phyloP scores from a whole-genome alignment of 2,888 invertebrate species.

The Octonoba sinensis region DNA sequence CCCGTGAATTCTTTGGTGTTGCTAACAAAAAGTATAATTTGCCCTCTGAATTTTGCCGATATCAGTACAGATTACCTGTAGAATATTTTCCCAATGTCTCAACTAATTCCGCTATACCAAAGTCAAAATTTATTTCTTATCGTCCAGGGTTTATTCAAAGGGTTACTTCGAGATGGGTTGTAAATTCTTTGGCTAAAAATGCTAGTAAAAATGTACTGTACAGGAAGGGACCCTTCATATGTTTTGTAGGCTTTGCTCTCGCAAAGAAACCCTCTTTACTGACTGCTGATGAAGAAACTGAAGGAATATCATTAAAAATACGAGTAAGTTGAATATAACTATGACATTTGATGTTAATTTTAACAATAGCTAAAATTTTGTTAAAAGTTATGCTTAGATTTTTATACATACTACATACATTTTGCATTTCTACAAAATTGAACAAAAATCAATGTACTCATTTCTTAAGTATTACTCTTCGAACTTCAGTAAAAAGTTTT shows the following conservation, averaged over 20 bases:
- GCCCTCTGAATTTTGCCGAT: conserved; percentile 20
- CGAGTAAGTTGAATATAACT: conserved; percentile 73
- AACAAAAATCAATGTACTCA: background rate
- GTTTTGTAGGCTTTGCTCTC: conserved; percentile 58
- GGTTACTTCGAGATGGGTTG: conserved; percentile 50
- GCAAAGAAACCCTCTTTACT: conserved; percentile 72
- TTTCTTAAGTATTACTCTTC: no score
- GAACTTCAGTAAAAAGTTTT: no score
- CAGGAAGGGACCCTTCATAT: conserved; percentile 46
- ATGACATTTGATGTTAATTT: background rate
- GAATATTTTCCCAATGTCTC: conserved; percentile 19
- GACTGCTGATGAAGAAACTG: conserved; percentile 82
- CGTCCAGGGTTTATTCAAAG: conserved; percentile 43
- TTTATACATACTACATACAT: no score
- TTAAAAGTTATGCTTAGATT: background rate
- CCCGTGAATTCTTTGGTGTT: conserved; percentile 50
- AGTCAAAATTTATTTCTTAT: conserved; percentile 33
- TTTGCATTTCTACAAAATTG: background rate
- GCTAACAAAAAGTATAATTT: conserved; percentile 29
- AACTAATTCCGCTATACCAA: background rate
- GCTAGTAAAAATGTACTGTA: conserved; percentile 25
- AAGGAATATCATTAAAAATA: conserved; percentile 84
- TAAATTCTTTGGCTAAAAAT: conserved; percentile 36
- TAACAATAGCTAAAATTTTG: background rate
- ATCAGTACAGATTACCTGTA: conserved; percentile 44